Base-by-base conservation (phyloP, 2,113 vertebrate genomes). In the Tragelaphus scriptus region DNA sequence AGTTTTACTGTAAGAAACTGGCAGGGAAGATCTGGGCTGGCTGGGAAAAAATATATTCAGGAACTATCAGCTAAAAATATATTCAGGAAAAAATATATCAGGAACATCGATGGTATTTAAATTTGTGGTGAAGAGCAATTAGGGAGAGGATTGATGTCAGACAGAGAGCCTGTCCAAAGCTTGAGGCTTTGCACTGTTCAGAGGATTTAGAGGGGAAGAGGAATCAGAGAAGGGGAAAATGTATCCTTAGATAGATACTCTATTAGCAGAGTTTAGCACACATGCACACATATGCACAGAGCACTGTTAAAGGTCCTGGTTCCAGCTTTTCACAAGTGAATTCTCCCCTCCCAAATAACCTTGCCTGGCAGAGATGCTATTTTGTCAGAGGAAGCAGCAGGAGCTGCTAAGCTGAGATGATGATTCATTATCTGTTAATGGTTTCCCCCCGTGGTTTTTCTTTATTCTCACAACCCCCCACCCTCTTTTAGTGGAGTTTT, bases 1-100 rank as follows among this genome's bases (percentile, higher is more conserved):
- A 97, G 91, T 81, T 97, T 44, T 89, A 84, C 92, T 88, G 58
- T 55, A 95, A 96, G 93, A 94, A 89, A 94, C 91, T 86, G 95
- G 91, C 89, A 82, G 53, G 77, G 85, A 91, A 87, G 59, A 68
- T 82, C 82, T 96, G 47, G 91, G 93, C 77, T 97, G 91, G 93
- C 81, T 97, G 91, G 95, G 86, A 75, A 95, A 86, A 85, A 40
- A 36, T 61, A 85, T 88, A 95, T 94, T 91, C 91, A 23, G 47
- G 86, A 93, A 53, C 30, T 63, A 63, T 63, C 61, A 63, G 61
- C 28, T 49, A 49, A 49, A 49, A 49, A 49, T 49, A 49, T 49
- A 95, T 94, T 88, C 90, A 19, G 49, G 88, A 92, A 55, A 93
- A 49, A 49, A 49, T 49, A 49, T 75, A 85, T 87, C 86, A 80